Evolutionary conservation across 2,113 vertebrate species (phyloP), one percentile per base, ranked within the genome.

Genomic region (Otis tarda): DNA sequence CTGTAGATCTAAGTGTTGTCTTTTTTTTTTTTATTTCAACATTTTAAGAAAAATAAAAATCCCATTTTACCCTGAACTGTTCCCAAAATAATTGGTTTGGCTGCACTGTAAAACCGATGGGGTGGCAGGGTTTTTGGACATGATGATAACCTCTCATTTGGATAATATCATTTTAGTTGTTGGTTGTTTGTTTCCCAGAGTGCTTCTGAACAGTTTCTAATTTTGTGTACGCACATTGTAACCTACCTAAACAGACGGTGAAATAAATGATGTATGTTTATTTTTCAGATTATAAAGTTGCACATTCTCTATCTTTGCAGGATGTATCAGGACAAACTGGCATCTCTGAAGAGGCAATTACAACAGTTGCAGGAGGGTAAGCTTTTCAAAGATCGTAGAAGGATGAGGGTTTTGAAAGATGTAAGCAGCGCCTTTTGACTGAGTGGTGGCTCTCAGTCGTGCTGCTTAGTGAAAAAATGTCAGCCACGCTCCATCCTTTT

Each of bases 281-380:
- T 41, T 83, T 78, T 35, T 25, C 27, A 12, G 22, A 55, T 11
- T 75, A 41, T 41, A 3, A 81, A 81, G 35, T 47, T 67, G 41
- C 2, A 2, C 39, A 28, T 79, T 56, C n/a, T 77, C 25, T 95
- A 27, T 87, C 33, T 86, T 97, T 96, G 12, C 94, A 99, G 99
- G 96, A 99, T 99, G 99, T 99, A 99, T 95, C 99, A 99, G 96
- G 99, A 99, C 96, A 99, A 99, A 94, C 96, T 99, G 98, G 99
- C 99, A 39, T 99, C 99, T 33, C 97, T 99, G 63, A 99, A 99
- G 98, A 98, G 99, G 95, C 99, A 99, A 85, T 93, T 99, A 50
- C 99, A 99, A 30, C 99, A 99, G 23, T 91, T 99, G 53, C 99
- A 99, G 94, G 99, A 99, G 99, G 99, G 99, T 99, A 91, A 94